Conservation (phyloP, 2,113 vertebrate species). For the Promerops cafer region DNA sequence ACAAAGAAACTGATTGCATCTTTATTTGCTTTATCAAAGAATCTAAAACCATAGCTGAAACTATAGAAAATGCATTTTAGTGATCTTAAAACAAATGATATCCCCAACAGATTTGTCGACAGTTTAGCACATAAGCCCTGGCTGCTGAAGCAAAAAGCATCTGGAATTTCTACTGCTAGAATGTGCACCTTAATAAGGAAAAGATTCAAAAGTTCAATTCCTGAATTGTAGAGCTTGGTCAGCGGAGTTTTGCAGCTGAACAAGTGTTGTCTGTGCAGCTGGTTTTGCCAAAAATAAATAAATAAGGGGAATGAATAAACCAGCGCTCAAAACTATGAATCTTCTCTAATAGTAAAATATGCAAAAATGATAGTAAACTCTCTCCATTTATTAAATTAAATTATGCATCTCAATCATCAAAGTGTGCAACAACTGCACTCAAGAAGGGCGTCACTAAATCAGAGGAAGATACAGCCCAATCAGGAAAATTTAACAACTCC, state of each 20-base stretch:
- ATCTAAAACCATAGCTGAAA: conserved; percentile 62
- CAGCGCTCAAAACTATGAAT: conserved; percentile 28
- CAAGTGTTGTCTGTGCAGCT: background rate
- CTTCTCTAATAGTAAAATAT: conserved; percentile 67
- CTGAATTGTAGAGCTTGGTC: conserved; percentile 57
- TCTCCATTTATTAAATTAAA: conserved; percentile 71
- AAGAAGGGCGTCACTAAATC: conserved; percentile 28
- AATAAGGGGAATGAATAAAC: conserved; percentile 40
- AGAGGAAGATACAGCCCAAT: conserved; percentile 18
- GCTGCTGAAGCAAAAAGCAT: conserved; percentile 42
- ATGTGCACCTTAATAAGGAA: conserved; percentile 57
- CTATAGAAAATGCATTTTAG: conserved; percentile 54
- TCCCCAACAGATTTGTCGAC: background rate
- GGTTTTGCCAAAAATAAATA: conserved; percentile 45
- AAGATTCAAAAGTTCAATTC: conserved; percentile 38
- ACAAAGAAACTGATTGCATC: conserved; percentile 75
- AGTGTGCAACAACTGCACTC: conserved; percentile 25
- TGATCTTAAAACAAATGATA: conserved; percentile 54
- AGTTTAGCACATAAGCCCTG: background rate
- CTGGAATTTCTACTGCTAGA: conserved; percentile 37
- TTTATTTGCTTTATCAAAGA: conserved; percentile 70
- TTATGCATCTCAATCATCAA: conserved; percentile 62
- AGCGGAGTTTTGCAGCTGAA: conserved; percentile 64
- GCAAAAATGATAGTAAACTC: conserved; percentile 67
- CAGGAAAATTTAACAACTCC: conserved; percentile 27